These are phyloP conservation scores for Mimachlamys varia DNA, from an alignment of 2,888 invertebrate species.

Conservation along the genomic window DNA sequence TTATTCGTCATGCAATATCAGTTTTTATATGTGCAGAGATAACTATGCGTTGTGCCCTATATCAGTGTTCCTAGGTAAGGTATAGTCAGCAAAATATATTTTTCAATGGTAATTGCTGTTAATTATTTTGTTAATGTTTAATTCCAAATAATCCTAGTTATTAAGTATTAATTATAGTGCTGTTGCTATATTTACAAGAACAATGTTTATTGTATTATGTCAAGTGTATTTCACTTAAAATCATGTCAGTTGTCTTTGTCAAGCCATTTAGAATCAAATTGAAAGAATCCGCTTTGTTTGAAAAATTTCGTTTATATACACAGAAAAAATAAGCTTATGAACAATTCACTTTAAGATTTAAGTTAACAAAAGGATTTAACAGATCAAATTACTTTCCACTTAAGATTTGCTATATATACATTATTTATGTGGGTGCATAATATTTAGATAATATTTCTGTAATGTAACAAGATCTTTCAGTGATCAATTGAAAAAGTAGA, in stretches of 20 bases:
- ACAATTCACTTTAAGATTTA: too few species aligned
- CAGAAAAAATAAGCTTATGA: too few species aligned
- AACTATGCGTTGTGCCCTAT: background rate
- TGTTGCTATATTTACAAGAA: background rate
- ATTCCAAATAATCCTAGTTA: background rate
- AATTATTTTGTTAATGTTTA: background rate
- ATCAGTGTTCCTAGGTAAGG: background rate
- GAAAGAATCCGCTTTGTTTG: too few species aligned
- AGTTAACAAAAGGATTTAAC: background rate
- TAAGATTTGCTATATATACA: too few species aligned
- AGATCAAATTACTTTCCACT: background rate
- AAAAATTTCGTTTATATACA: too few species aligned
- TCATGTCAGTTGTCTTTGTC: background rate
- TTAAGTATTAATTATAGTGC: background rate
- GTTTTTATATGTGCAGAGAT: background rate
- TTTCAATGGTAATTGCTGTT: background rate
- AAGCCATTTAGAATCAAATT: background rate
- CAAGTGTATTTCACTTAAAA: background rate
- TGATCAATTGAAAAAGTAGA: too few species aligned
- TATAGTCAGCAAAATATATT: background rate
- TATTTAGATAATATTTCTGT: background rate
- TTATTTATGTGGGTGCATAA: background rate
- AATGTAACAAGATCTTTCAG: too few species aligned
- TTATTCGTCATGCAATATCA: slow-evolving; percentile 13
- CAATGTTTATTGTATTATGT: background rate